These are phyloP conservation scores for Mus caroli DNA, from an alignment of 2,797 vertebrate genomes.

Conservation along the genomic window DNA sequence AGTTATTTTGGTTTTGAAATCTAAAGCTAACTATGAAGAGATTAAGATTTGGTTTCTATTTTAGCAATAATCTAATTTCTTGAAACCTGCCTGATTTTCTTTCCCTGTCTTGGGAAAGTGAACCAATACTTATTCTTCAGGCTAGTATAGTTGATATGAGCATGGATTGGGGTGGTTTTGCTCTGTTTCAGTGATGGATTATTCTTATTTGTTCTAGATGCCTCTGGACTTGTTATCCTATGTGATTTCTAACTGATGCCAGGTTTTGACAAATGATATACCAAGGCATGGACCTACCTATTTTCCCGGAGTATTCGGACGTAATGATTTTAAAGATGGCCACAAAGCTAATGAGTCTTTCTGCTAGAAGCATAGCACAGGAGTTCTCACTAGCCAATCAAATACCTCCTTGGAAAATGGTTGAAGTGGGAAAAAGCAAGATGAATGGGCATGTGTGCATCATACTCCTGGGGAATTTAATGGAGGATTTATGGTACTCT, in stretches of 20 bases:
- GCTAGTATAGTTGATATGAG: slow-evolving; percentile 49
- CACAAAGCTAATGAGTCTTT: slow-evolving; percentile 81
- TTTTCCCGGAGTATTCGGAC: slow-evolving; percentile 77
- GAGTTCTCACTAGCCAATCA: slow-evolving; percentile 69
- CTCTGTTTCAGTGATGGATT: slow-evolving; percentile 76
- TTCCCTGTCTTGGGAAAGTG: slow-evolving; percentile 9
- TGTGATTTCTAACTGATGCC: slow-evolving; percentile 80
- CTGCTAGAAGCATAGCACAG: slow-evolving; percentile 65
- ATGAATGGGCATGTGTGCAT: slow-evolving; percentile 79
- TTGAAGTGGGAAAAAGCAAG: slow-evolving; percentile 68
- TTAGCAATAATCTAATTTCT: slow-evolving; percentile 52
- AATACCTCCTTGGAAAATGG: slow-evolving; percentile 65
- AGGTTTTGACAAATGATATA: slow-evolving; percentile 83
- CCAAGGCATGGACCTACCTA: slow-evolving; percentile 65
- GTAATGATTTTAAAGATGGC: slow-evolving; percentile 80
- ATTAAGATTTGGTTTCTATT: slow-evolving; percentile 28
- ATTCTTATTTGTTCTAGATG: slow-evolving; percentile 84
- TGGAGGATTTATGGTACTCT: slow-evolving; percentile 81
- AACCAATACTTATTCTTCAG: slow-evolving; percentile 52
- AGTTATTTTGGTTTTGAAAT: slow-evolving; percentile 19
- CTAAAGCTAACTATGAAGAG: slow-evolving; percentile 1
- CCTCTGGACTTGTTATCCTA: slow-evolving; percentile 81
- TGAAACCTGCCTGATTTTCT: not conserved
- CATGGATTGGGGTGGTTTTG: slow-evolving; percentile 27
- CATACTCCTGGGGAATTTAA: slow-evolving; percentile 81